Evolutionary conservation across 1,140 invertebrate genomes (phyloP).

Genomic region (Rhagoletis pomonella): DNA sequence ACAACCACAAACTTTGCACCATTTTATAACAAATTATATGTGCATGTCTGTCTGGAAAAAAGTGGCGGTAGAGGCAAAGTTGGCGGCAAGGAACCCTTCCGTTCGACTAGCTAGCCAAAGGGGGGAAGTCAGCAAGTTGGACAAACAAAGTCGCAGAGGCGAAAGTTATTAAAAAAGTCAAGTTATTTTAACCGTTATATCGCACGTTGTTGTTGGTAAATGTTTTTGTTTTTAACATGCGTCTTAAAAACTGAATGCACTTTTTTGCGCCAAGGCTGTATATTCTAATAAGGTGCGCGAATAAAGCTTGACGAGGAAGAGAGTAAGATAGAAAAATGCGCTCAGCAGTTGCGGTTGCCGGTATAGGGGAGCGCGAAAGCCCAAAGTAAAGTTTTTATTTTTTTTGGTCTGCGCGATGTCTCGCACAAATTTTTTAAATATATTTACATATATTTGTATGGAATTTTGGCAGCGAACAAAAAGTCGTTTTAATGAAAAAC

Average conservation of each 20-base stretch:
- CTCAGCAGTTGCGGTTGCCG: background rate
- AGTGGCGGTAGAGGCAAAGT: background rate
- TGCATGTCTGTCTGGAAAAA: background rate
- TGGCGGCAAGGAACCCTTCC: background rate
- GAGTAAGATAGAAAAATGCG: background rate
- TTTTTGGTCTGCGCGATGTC: conserved; percentile 51
- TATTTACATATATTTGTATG: background rate
- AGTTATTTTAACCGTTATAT: background rate
- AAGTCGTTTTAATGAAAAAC: conserved; percentile 26
- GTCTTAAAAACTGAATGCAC: background rate
- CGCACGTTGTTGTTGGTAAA: background rate
- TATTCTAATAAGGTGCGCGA: too few species aligned
- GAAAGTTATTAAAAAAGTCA: conserved; percentile 46
- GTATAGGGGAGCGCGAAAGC: too few species aligned
- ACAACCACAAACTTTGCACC: conserved; percentile 33
- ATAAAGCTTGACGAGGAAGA: background rate
- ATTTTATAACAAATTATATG: conserved; percentile 37
- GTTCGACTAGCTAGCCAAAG: background rate
- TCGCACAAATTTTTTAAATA: background rate
- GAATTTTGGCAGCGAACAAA: conserved; percentile 14
- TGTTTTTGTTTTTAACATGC: background rate
- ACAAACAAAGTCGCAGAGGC: background rate
- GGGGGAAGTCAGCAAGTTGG: background rate
- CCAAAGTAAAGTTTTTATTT: background rate
- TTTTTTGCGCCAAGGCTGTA: background rate